Conservation (phyloP, 2,797 vertebrate species). For the Microctenopoma steveboyesi region DNA sequence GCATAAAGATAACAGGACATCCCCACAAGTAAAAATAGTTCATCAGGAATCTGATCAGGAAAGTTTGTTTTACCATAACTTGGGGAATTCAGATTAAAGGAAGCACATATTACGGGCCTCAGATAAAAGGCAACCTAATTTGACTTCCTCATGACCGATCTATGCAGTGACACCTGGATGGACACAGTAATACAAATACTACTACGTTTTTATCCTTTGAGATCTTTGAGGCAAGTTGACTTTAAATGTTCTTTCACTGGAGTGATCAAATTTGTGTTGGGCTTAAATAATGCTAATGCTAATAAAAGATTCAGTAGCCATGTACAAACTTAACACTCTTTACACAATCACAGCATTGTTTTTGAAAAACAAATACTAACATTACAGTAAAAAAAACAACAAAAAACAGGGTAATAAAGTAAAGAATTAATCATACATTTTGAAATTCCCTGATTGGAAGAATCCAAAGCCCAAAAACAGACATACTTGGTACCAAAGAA, state of each 20-base stretch:
- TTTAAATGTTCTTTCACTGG: conserved; percentile 4
- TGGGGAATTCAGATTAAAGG: neutral
- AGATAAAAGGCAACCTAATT: neutral
- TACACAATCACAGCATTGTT: neutral
- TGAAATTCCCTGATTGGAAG: neutral
- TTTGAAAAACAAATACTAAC: neutral
- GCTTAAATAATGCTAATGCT: conserved; percentile 24
- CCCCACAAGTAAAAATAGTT: neutral
- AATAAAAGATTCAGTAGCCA: conserved; percentile 5
- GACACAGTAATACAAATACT: neutral
- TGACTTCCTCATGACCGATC: neutral
- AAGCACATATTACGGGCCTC: neutral
- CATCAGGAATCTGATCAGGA: neutral
- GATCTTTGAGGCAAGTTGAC: neutral
- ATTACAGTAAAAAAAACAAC: neutral
- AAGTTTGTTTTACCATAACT: neutral
- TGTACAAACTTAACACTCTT: neutral
- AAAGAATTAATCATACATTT: conserved; percentile 1
- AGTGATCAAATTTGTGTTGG: conserved; percentile 14
- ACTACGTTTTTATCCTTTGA: neutral
- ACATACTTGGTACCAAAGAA: neutral
- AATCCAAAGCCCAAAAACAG: neutral
- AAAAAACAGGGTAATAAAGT: neutral
- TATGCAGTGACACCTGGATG: neutral
- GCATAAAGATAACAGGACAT: neutral